Base-by-base conservation (phyloP, 2,797 vertebrate species). In the Hippocampus kuda region DNA sequence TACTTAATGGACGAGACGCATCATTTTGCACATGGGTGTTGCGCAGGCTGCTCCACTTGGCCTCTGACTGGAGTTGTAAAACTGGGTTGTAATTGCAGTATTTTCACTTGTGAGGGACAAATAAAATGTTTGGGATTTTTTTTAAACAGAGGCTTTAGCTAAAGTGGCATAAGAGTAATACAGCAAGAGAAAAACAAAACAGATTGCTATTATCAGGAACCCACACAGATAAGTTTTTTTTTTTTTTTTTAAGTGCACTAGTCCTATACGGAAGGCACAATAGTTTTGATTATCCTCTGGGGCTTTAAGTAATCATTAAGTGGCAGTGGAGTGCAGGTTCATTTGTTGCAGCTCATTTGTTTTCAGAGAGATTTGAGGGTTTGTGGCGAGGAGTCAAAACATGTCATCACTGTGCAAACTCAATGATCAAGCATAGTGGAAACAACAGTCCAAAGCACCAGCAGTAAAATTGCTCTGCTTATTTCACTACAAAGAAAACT, bases 271-370 rank as follows among this genome's bases (percentile, higher is more conserved):
- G 8, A 15, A 27, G 44, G 15, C 24, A 65, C 44, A 27, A 65
- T 26, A 48, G 44, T 13, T 65, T 65, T 65, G 42, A 65, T 65
- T 65, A 65, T 65, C 63, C 44, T 65, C 63, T 10, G 63, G 63
- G 44, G 63, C 42, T 48, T 65, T 65, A 48, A 65, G 63, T 48
- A 48, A 65, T 65, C 63, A 65, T 65, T 48, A 46, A 65, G 44
- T 46, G 63, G 63, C 62, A 64, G 41, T 64, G 41, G 41, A 64
- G 62, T 64, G 62, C 42, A 18, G 24, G 24, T 65, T 65, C 63
- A 65, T 65, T 65, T 65, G 63, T 65, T 48, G 63, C 63, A 48
- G 42, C 44, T 65, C 63, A 65, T 65, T 65, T 65, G 44, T 48
- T 65, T 38, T 20, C 42, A 24, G 42, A 65, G 44, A 15, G 24